A percentile compares a stretch with the other conserved stretches of the same genome.
Evolutionary conservation across 2,888 invertebrate genomes (phyloP).

Genomic region (Heliconius cydno): DNA sequence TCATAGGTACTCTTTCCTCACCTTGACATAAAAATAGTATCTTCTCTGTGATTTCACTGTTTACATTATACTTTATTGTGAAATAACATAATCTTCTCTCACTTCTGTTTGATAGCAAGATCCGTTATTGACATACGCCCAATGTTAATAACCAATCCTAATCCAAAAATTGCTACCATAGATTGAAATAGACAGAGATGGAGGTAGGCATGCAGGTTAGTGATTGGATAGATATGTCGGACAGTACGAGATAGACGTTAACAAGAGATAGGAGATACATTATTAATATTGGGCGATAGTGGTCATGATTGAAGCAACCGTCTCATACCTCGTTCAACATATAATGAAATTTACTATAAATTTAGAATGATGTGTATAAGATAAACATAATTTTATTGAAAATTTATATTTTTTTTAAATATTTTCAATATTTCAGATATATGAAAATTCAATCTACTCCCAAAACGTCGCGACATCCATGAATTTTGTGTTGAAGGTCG

Average conservation of each 20-base stretch:
- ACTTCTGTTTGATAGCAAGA: neutral
- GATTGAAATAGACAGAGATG: too few species aligned
- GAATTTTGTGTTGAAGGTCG: conserved; percentile 34
- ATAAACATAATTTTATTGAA: neutral
- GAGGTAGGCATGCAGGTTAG: too few species aligned
- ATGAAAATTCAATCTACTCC: neutral
- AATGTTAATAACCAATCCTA: too few species aligned
- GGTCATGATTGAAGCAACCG: neutral
- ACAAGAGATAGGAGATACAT: too few species aligned
- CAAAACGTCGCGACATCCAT: neutral
- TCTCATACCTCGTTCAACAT: neutral
- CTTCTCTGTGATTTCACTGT: neutral
- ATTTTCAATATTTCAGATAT: neutral
- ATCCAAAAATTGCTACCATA: too few species aligned
- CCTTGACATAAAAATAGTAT: conserved; percentile 8
- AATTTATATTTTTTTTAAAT: neutral
- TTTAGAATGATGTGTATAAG: neutral
- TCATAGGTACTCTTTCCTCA: neutral
- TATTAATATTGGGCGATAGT: too few species aligned
- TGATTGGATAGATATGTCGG: too few species aligned
- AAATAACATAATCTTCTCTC: conserved; percentile 7
- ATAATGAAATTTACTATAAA: neutral
- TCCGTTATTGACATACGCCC: neutral
- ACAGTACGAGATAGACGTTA: too few species aligned
- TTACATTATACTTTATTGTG: neutral